Evolutionary conservation across 2,888 invertebrate species (phyloP).

Genomic region (Thera britannica): DNA sequence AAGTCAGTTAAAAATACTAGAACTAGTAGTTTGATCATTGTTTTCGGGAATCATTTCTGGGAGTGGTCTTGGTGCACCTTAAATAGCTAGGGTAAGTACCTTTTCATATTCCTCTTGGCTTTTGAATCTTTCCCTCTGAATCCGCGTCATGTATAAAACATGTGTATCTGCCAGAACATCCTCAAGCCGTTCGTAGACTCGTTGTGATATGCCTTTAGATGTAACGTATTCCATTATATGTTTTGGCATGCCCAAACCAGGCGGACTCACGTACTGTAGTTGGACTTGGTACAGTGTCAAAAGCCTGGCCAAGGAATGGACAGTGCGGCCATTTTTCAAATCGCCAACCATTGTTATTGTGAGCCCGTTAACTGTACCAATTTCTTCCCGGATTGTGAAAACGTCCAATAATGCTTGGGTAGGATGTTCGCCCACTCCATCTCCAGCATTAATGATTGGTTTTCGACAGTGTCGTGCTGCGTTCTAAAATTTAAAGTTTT

Average conservation of each 20-base stretch:
- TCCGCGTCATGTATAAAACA: slow-evolving; percentile 99
- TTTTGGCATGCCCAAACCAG: slow-evolving; percentile 95
- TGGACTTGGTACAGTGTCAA: slow-evolving; percentile 97
- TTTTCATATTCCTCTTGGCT: slow-evolving; percentile 93
- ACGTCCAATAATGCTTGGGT: slow-evolving; percentile 98
- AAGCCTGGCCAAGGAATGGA: slow-evolving; percentile 97
- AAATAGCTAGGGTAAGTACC: slow-evolving; percentile 75
- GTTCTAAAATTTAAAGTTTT: slow-evolving; percentile 79
- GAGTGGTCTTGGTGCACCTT: no score
- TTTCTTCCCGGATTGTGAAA: slow-evolving; percentile 99
- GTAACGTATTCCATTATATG: slow-evolving; percentile 92
- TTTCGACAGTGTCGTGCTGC: slow-evolving; percentile 93
- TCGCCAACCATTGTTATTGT: slow-evolving; percentile 99
- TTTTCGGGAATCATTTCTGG: neutral
- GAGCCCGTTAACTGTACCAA: slow-evolving; percentile 98
- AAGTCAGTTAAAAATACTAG: no score
- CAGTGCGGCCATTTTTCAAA: slow-evolving; percentile 98
- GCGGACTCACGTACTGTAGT: slow-evolving; percentile 95
- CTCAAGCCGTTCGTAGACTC: slow-evolving; percentile 89
- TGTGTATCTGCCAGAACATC: slow-evolving; percentile 96
- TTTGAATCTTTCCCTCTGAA: slow-evolving; percentile 96
- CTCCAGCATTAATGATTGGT: slow-evolving; percentile 99
- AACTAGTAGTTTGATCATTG: no score
- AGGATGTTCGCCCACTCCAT: slow-evolving; percentile 98
- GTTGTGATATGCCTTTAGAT: slow-evolving; percentile 91